These are phyloP conservation scores for Conistra vaccinii DNA, from an alignment of 2,888 invertebrate species.

Conservation along the genomic window DNA sequence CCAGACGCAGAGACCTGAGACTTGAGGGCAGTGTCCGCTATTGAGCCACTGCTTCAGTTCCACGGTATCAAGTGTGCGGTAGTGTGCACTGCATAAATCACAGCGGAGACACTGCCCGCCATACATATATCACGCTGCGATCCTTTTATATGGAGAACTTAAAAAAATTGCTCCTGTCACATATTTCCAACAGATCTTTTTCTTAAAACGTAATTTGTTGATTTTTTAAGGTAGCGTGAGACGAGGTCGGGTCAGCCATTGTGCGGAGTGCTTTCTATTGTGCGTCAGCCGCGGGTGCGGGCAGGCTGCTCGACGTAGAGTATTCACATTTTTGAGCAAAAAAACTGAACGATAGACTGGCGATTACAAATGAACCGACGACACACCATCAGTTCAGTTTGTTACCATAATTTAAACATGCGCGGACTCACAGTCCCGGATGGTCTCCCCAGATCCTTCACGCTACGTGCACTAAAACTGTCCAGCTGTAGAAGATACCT, in stretches of 20 bases:
- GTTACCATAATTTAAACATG: not conserved
- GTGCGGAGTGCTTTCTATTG: slow-evolving; percentile 69
- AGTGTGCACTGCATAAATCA: slow-evolving; percentile 59
- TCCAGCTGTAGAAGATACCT: not conserved
- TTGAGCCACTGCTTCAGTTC: slow-evolving; percentile 5
- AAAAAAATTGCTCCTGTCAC: slow-evolving; percentile 77
- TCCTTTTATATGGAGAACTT: slow-evolving; percentile 71
- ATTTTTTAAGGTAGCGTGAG: slow-evolving; percentile 61
- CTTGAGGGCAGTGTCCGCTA: not conserved
- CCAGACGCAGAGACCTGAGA: not conserved
- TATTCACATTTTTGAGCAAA: slow-evolving; percentile 43
- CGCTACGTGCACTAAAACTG: not conserved
- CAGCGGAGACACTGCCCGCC: slow-evolving; percentile 48
- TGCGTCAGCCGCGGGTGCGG: slow-evolving; percentile 42
- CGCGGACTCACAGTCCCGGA: not conserved
- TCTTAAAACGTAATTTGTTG: slow-evolving; percentile 65
- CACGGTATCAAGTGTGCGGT: slow-evolving; percentile 18
- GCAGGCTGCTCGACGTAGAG: not conserved
- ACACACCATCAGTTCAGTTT: not conserved
- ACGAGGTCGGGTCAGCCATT: slow-evolving; percentile 74
- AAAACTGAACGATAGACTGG: slow-evolving; percentile 1
- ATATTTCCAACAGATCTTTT: slow-evolving; percentile 62
- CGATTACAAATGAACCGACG: slow-evolving; percentile 1
- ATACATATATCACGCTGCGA: slow-evolving; percentile 79
- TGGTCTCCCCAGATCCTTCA: not conserved